A percentile compares a stretch with the other conserved stretches of the same genome.
Evolutionary conservation across 2,113 vertebrate genomes (phyloP).

Genomic region (Pseudonaja textilis): DNA sequence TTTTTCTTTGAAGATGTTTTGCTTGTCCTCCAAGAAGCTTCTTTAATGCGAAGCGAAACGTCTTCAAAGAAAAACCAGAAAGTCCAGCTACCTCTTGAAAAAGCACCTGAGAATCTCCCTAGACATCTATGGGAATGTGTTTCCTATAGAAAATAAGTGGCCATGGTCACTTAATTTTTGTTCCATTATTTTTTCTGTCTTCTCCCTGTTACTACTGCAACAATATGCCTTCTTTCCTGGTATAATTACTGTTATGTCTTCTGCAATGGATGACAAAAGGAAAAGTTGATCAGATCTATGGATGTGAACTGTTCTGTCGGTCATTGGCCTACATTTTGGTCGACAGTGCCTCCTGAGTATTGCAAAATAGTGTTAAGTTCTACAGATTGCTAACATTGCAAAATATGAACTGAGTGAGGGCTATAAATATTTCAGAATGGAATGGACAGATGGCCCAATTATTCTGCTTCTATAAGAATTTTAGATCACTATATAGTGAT

Average conservation of each 20-base stretch:
- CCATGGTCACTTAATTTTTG: background rate
- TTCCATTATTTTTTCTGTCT: background rate
- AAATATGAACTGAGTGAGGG: background rate
- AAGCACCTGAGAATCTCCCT: too few relatives aligned
- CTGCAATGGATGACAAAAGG: background rate
- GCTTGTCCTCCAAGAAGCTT: too few relatives aligned
- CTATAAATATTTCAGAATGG: background rate
- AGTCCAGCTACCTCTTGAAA: too few relatives aligned
- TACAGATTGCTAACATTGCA: background rate
- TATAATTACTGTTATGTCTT: background rate
- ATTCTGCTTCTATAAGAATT: background rate
- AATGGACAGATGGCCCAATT: background rate
- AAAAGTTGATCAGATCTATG: background rate
- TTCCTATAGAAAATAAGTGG: background rate
- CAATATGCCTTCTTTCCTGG: background rate
- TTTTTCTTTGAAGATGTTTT: too few relatives aligned
- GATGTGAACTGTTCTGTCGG: background rate
- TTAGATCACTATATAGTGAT: background rate
- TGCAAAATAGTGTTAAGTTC: background rate
- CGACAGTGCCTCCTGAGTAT: background rate
- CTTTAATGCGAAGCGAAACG: too few relatives aligned
- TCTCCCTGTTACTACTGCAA: background rate
- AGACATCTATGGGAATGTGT: background rate
- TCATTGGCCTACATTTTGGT: background rate
- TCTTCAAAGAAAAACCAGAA: too few relatives aligned